phyloP scores from a whole-genome alignment of 2,888 invertebrate genomes.

The Gastrophysa polygoni region DNA sequence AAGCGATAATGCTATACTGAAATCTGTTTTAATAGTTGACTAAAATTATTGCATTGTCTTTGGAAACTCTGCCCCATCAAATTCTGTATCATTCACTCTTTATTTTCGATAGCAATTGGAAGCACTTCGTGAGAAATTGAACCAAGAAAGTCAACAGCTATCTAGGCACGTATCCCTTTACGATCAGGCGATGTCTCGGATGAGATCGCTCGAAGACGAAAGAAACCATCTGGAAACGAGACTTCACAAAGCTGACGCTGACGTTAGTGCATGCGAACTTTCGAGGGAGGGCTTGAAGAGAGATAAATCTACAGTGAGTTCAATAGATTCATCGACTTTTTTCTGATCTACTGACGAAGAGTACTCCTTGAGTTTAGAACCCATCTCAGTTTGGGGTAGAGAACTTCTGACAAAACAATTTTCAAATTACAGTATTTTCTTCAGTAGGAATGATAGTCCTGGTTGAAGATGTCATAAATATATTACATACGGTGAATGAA shows the following conservation, averaged over 20 bases:
- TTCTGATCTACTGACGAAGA: too few relatives aligned
- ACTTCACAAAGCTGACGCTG: slow-evolving; percentile 79
- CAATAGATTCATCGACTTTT: too few relatives aligned
- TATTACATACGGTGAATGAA: background rate
- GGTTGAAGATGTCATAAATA: too few relatives aligned
- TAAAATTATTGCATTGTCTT: background rate
- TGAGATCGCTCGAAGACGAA: slow-evolving; percentile 77
- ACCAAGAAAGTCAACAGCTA: slow-evolving; percentile 73
- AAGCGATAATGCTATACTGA: too few relatives aligned
- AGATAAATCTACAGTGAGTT: slow-evolving; percentile 78
- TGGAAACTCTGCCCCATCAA: slow-evolving; percentile 2
- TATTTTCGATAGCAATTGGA: slow-evolving; percentile 71
- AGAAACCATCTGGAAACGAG: slow-evolving; percentile 74
- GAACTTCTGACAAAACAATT: too few relatives aligned
- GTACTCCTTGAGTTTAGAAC: too few relatives aligned
- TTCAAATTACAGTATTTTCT: too few relatives aligned
- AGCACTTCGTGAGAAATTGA: slow-evolving; percentile 76
- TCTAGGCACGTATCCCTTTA: slow-evolving; percentile 70
- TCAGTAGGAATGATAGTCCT: too few relatives aligned
- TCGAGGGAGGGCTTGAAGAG: slow-evolving; percentile 74
- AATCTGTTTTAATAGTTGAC: too few relatives aligned
- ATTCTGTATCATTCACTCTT: background rate
- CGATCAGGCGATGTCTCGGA: slow-evolving; percentile 68
- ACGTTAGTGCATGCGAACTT: slow-evolving; percentile 75
- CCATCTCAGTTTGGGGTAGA: too few relatives aligned